Conservation (phyloP, 2,113 vertebrate genomes). For the Poeciliopsis occidentalis region DNA sequence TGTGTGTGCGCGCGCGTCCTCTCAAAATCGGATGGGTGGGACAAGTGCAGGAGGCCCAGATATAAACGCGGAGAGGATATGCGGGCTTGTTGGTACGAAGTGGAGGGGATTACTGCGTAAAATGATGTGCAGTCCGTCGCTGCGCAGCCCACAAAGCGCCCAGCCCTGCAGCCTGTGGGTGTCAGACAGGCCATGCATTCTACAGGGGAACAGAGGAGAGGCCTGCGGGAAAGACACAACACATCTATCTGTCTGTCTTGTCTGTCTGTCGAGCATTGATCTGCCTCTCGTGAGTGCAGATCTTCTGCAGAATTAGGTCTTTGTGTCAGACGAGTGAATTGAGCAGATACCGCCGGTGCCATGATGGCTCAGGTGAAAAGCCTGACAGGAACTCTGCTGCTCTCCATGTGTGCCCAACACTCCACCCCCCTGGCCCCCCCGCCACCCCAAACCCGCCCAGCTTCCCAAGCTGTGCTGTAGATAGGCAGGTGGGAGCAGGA, state of each 20-base stretch:
- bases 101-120: slow-evolving; percentile 68
- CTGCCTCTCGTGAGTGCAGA: no score
- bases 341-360: slow-evolving; percentile 19
- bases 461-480: background rate
- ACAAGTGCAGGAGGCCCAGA: slow-evolving; percentile 53
- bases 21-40: slow-evolving; percentile 59
- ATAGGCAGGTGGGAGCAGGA: slow-evolving; percentile 21
- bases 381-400: background rate
- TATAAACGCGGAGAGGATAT: slow-evolving; percentile 51
- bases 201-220: slow-evolving; percentile 11
- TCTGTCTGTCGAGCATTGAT: background rate
- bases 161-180: slow-evolving; percentile 26
- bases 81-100: slow-evolving; percentile 41
- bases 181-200: background rate
- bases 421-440: no score
- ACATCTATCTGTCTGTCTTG: slow-evolving; percentile 16
- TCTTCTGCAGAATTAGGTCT: background rate
- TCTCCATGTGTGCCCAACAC: no score
- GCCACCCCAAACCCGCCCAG: no score
- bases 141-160: slow-evolving; percentile 60
- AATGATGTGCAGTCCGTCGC: slow-evolving; percentile 70
- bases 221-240: background rate
- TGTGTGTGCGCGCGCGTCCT: background rate
- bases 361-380: slow-evolving; percentile 51
- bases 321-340: slow-evolving; percentile 25